Evolutionary conservation across 2,113 vertebrate species (phyloP).

Genomic region (Apus apus): DNA sequence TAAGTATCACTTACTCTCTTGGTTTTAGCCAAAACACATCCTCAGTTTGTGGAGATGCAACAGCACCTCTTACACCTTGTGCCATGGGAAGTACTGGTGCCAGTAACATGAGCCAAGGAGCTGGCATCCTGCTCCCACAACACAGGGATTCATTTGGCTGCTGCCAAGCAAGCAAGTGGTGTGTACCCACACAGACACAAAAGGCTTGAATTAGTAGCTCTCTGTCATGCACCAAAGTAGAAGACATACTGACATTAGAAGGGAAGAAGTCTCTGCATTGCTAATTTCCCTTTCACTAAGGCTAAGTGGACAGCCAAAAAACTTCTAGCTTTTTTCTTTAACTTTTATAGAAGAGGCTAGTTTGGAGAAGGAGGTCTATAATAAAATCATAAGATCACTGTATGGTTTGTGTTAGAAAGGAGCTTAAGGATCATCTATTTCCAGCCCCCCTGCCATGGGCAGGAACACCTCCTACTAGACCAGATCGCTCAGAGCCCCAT

Average conservation of each 20-base stretch:
- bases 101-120: neutral
- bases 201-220: neutral
- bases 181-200: neutral
- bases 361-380: neutral
- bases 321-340: neutral
- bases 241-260: neutral
- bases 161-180: neutral
- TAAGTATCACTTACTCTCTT: neutral
- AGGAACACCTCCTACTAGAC: too few species aligned
- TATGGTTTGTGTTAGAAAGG: too few species aligned
- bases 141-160: neutral
- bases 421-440: too few species aligned
- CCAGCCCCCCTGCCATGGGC: too few species aligned
- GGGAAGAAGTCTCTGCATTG: neutral
- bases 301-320: neutral
- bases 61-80: neutral
- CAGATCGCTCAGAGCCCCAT: too few species aligned
- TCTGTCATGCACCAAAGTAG: accelerated
- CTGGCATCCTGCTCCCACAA: neutral
- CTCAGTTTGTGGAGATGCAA: neutral
- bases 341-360: neutral
- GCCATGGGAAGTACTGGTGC: neutral
- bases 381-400: too few species aligned
- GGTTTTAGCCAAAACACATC: neutral
- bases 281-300: neutral